Base-by-base conservation (phyloP, 2,113 vertebrate species). In the Oncorhynchus mykiss region DNA sequence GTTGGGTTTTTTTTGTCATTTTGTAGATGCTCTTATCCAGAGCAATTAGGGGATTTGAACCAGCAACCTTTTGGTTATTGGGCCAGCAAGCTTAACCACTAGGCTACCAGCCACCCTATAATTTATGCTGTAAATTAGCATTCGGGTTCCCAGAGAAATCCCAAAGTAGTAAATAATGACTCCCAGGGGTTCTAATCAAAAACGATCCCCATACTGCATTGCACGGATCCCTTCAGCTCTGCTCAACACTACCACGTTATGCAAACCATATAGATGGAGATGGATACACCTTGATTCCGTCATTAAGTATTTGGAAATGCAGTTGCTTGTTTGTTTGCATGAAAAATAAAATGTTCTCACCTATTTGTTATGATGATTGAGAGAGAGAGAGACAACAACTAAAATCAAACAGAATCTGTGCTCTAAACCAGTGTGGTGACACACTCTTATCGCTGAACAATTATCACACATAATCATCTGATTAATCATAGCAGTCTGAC, bases 121-220 rank as follows among this genome's bases (percentile, higher is more conserved):
- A 12, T 3, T 11, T 62, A 88, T 76, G 75, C 75, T 81, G 74
- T 80, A 60, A 84, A 78, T 80, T 66, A 59, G 70, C 57, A 27
- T 54, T 45, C 74, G 57, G 3, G 9, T n/a, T 70, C 14, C 74
- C 54, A 31, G 71, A 84, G 76, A 76, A 85, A 78, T 73, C 80
- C 85, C 81, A 72, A 72, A 78, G 84, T 51, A 70, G 76, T 57
- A 16, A 2, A 83, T 85, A 87, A 34, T 57, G 71, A 66, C 54
- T 80, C 89, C 78, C 76, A 8, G 16, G 12, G 78, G 67, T 76
- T 71, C 34, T 80, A 57, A 83, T 77, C 71, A 66, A 18, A 45
- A 45, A 39, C 9, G 70, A 81, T 80, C 66, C 70, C 39, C 39
- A 45, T 45, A 11, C 9, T 45, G 67, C 20, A 29, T 25, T 66